Evolutionary conservation across 2,113 vertebrate species (phyloP).

Genomic region (Oreochromis tanganicae): DNA sequence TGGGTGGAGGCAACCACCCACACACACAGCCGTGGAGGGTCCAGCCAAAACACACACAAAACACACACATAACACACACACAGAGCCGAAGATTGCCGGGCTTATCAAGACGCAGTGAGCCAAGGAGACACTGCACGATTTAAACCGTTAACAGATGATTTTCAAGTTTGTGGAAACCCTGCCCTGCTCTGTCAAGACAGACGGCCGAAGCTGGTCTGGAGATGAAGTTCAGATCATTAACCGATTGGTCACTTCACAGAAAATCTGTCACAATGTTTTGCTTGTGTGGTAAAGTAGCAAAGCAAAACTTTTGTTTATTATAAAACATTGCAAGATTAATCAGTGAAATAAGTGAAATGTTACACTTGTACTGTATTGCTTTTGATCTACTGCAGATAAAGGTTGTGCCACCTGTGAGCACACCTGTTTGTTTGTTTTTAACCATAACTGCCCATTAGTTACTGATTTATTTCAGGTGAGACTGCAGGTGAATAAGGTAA

Average conservation of each 20-base stretch:
- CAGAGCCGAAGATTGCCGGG: neutral
- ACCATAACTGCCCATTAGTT: neutral
- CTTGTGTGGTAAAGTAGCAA: neutral
- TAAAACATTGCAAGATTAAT: neutral
- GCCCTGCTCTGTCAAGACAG: neutral
- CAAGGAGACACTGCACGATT: neutral
- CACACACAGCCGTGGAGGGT: constrained; percentile 44
- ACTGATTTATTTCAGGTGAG: neutral
- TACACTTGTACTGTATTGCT: neutral
- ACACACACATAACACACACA: constrained; percentile 23
- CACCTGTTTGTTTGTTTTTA: neutral
- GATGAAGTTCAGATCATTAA: neutral
- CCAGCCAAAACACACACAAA: constrained; percentile 9
- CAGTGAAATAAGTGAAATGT: neutral
- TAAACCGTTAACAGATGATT: neutral
- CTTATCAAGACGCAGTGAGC: neutral
- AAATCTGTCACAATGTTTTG: neutral
- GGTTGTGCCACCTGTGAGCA: neutral
- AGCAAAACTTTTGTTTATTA: neutral
- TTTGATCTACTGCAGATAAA: neutral
- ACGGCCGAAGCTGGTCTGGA: neutral
- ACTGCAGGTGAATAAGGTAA: neutral
- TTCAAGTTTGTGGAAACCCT: neutral
- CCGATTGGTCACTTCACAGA: neutral
- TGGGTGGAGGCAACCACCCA: constrained; percentile 58